These are phyloP conservation scores for Paralvinella palmiformis DNA, from an alignment of 1,140 invertebrate genomes.

Conservation along the genomic window DNA sequence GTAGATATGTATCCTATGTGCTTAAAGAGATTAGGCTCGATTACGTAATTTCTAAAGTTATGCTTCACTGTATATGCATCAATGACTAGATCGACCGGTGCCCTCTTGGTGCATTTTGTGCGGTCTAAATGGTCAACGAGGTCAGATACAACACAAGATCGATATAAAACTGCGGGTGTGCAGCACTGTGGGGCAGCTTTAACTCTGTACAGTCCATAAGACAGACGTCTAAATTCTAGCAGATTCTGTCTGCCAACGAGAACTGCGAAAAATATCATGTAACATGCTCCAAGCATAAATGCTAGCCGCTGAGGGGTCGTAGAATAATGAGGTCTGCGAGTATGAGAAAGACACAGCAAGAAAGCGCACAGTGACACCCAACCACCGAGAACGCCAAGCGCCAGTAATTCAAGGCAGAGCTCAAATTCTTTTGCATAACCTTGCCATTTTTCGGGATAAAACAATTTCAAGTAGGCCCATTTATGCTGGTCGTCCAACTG, in stretches of 20 bases:
- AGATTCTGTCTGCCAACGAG: constrained; percentile 29
- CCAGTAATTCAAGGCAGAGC: constrained; percentile 29
- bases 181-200: constrained; percentile 34
- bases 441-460: constrained; percentile 31
- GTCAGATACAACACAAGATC: constrained; percentile 21
- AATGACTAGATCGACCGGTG: neutral
- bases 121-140: neutral
- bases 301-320: constrained; percentile 19
- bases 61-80: neutral
- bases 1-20: neutral
- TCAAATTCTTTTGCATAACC: constrained; percentile 29
- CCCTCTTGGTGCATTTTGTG: neutral
- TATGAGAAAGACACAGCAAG: neutral
- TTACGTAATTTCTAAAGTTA: neutral
- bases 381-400: constrained; percentile 23
- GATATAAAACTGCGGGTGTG: constrained; percentile 34
- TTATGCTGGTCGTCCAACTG: neutral
- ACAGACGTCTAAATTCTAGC: constrained; percentile 28
- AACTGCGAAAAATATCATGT: constrained; percentile 24
- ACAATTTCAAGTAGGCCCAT: constrained; percentile 32
- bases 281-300: constrained; percentile 18
- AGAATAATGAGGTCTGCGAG: neutral
- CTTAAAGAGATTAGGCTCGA: neutral
- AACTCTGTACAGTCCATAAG: constrained; percentile 26
- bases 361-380: constrained; percentile 16